phyloP scores from a whole-genome alignment of 37 sponge, comb jelly and placozoan species.

The Crambe crambe region DNA sequence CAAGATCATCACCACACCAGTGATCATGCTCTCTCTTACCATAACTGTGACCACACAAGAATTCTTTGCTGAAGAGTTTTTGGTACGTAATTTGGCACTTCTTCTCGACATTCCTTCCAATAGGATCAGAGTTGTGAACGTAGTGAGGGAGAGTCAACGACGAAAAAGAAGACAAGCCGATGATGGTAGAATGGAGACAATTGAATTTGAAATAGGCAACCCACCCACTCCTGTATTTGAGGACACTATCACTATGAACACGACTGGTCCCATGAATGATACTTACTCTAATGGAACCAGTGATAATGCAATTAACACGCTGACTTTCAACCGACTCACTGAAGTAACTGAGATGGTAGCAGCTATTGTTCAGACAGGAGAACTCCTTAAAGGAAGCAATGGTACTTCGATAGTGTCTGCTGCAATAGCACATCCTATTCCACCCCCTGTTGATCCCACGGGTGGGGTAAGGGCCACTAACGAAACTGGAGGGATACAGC shows the following conservation, averaged over 20 bases:
- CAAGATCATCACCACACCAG: conserved; percentile 53
- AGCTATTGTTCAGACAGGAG: conserved; percentile 65
- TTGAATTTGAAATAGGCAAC: conserved; percentile 84
- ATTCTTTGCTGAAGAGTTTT: conserved; percentile 87
- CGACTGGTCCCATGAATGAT: not conserved
- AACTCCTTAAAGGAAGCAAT: conserved; percentile 51
- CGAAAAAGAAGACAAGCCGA: not conserved
- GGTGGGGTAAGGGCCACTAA: conserved; percentile 62
- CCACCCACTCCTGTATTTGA: conserved; percentile 36
- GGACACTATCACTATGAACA: not conserved
- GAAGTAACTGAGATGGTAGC: conserved; percentile 50
- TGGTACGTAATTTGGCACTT: conserved; percentile 78
- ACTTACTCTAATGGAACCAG: not conserved
- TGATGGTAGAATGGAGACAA: not conserved
- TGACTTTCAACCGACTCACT: conserved; percentile 28
- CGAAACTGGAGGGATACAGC: conserved; percentile 69
- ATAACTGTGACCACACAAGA: conserved; percentile 72
- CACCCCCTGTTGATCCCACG: conserved; percentile 59
- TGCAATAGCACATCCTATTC: conserved; percentile 42
- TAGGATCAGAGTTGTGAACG: conserved; percentile 83
- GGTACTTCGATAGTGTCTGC: conserved; percentile 43
- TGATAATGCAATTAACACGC: not conserved
- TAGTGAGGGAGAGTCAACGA: conserved; percentile 39
- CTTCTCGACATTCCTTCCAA: conserved; percentile 67
- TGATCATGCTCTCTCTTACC: conserved; percentile 60